Base-by-base conservation (phyloP, 2,113 vertebrate species). In the Prunella fulvescens region DNA sequence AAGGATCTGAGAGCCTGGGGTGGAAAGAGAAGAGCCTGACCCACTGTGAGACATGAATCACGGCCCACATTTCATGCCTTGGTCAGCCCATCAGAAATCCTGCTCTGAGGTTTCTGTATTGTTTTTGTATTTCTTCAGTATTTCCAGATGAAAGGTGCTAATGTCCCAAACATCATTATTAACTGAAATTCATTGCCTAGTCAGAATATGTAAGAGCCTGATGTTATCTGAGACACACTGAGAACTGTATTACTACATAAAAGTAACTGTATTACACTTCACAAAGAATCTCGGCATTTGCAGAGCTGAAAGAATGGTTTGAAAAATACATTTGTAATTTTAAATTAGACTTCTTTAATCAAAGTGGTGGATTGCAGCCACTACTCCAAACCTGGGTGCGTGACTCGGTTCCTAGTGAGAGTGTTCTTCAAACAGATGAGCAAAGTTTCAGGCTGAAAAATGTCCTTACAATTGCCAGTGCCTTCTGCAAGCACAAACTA, bases 281-380 rank as follows among this genome's bases (percentile, higher is more conserved):
- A 83, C 72, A 93, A 93, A 92, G 91, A 66, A 86, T 22, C 76
- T 81, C 35, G n/a, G 62, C 76, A 13, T 72, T 91, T 86, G 65
- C n/a, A 54, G 2, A 44, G 89, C 83, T 85, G 89, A 82, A 95
- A 82, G 81, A 78, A 89, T 48, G 53, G 51, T 76, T 64, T 80
- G 67, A 26, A 61, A 92, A 86, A 60, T 64, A 83, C 33, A 78
- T 65, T 89, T 93, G 94, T 82, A 91, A 95, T 92, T 95, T 96
- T 79, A 95, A 92, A 93, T 93, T 79, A 89, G 91, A 69, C 44
- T 91, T 93, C 57, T 92, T 95, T 96, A 94, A 95, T 95, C 73
- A 54, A 92, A 87, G 86, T 81, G 86, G 69, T 84, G 72, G 81
- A 89, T 89, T 95, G 93, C 53, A 84, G 86, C 69, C 14, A 6